Percentiles rank a stretch among this genome's conserved stretches.
These are phyloP conservation scores for Alentia gelatinosa DNA, from an alignment of 2,888 invertebrate species.

Conservation along the genomic window DNA sequence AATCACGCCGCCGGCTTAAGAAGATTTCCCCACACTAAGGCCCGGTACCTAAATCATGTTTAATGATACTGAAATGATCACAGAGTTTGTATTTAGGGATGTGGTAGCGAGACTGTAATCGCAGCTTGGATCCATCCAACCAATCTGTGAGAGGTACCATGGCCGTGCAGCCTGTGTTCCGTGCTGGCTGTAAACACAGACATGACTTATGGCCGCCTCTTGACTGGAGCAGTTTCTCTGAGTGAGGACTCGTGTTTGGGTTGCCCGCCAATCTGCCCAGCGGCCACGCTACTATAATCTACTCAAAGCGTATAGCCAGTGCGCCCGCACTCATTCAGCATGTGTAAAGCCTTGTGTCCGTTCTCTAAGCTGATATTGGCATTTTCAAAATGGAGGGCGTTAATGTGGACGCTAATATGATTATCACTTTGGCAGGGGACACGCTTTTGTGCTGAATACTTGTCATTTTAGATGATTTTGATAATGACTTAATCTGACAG, in stretches of 20 bases:
- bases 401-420: too few species aligned
- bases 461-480: too few species aligned
- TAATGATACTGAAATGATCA: background rate
- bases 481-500: too few species aligned
- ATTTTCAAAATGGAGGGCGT: too few species aligned
- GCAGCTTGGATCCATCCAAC: slow-evolving; percentile 7
- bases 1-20: background rate
- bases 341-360: too few species aligned
- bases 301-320: background rate
- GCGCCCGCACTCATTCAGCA: too few species aligned
- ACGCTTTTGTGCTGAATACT: too few species aligned
- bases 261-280: background rate
- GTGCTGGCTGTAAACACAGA: background rate
- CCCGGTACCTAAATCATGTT: background rate
- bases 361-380: too few species aligned
- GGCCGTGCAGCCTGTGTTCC: background rate
- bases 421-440: too few species aligned
- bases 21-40: background rate
- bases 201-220: background rate
- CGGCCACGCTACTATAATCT: background rate
- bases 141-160: background rate
- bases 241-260: background rate
- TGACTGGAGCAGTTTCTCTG: background rate
- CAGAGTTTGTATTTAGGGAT: background rate
- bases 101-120: background rate